Evolutionary conservation across 2,113 vertebrate genomes (phyloP).

Genomic region (Hypomesus transpacificus): DNA sequence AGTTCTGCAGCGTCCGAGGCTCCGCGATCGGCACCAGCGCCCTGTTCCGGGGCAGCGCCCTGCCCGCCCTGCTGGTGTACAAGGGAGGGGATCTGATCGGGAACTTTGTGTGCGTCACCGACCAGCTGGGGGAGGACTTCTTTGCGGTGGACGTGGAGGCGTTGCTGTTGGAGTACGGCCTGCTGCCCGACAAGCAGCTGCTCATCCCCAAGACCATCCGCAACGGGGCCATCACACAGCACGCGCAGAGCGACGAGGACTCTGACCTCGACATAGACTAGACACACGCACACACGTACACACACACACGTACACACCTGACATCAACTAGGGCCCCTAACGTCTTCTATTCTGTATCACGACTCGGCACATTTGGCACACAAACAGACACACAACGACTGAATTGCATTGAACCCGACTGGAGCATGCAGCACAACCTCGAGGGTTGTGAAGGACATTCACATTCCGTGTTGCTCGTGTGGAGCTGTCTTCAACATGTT

Average conservation of each 20-base stretch:
- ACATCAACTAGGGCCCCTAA: slow-evolving; percentile 34
- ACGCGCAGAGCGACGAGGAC: slow-evolving; percentile 78
- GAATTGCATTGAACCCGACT: background rate
- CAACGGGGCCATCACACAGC: slow-evolving; percentile 72
- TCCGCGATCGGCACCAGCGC: slow-evolving; percentile 87
- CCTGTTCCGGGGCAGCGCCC: slow-evolving; percentile 84
- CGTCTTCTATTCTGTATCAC: no score
- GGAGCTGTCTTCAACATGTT: background rate
- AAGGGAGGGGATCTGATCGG: slow-evolving; percentile 91
- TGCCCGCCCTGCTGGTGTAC: slow-evolving; percentile 92
- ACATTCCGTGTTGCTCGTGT: background rate
- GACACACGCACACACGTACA: background rate
- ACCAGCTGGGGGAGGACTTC: slow-evolving; percentile 97
- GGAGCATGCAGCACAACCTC: background rate
- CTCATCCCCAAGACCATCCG: slow-evolving; percentile 72
- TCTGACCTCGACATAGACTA: slow-evolving; percentile 95
- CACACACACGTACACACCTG: background rate
- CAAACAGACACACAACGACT: background rate
- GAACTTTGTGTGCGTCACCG: slow-evolving; percentile 94
- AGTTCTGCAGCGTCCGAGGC: slow-evolving; percentile 90
- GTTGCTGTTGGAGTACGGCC: slow-evolving; percentile 90
- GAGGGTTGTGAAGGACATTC: background rate
- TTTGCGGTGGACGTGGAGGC: slow-evolving; percentile 94
- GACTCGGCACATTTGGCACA: background rate
- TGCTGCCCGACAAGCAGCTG: slow-evolving; percentile 86